Evolutionary conservation across 2,888 invertebrate species (phyloP).

Genomic region (Neelides folsomi): DNA sequence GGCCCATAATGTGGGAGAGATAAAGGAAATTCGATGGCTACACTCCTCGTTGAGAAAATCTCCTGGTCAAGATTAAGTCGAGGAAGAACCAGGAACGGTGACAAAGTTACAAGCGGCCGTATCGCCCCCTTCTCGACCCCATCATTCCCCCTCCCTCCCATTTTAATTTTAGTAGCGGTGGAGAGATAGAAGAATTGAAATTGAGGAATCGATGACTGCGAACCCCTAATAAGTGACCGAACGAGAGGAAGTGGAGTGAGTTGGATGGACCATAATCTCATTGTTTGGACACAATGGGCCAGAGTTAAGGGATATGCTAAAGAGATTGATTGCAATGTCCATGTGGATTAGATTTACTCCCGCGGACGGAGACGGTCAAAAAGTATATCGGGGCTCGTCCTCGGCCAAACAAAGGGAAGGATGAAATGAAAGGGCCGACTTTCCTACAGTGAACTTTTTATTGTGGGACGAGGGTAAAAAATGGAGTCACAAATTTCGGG

Average conservation of each 20-base stretch:
- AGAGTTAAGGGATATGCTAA: conserved; percentile 15
- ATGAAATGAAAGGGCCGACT: background rate
- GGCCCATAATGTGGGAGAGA: conserved; percentile 22
- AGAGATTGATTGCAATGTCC: conserved; percentile 25
- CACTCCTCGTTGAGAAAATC: conserved; percentile 23
- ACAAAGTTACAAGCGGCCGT: too few relatives aligned
- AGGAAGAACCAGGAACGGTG: background rate
- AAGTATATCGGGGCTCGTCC: background rate
- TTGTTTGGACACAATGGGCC: conserved; percentile 4
- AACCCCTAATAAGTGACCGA: too few relatives aligned
- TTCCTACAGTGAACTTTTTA: conserved; percentile 6
- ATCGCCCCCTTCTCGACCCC: too few relatives aligned
- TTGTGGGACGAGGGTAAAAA: conserved; percentile 14
- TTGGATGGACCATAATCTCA: conserved; percentile 2
- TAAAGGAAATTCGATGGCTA: conserved; percentile 25
- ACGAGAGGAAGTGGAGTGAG: too few relatives aligned
- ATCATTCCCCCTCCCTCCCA: too few relatives aligned
- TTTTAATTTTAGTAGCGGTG: too few relatives aligned
- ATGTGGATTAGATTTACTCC: conserved; percentile 14
- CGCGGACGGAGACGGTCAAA: background rate
- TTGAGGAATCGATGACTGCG: too few relatives aligned
- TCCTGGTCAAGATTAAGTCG: conserved; percentile 24
- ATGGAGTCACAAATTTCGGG: conserved; percentile 20
- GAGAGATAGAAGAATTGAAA: too few relatives aligned
- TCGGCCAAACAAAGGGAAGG: background rate